Evolutionary conservation across 2,797 vertebrate species (phyloP), one percentile per base, ranked within the genome.

Genomic region (Coregonus sp.): DNA sequence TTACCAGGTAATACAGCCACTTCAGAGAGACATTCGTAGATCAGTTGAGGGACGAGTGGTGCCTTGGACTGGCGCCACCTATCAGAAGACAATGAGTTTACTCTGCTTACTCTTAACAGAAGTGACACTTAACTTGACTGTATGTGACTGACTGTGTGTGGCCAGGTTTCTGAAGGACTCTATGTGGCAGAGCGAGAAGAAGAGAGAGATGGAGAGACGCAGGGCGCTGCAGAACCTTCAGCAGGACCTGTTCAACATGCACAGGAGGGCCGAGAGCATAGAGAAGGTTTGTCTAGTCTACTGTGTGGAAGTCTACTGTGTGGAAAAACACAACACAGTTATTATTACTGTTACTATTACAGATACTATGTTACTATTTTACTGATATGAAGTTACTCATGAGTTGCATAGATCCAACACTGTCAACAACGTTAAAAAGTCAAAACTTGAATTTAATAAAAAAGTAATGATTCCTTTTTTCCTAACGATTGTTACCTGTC

Each of bases 171-270:
- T 86, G 4, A 84, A 78, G 59, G 81, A 82, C 25, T 78, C 40
- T 14, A 81, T 84, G 78, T 86, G 84, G 86, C 59, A 78, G 31
- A 75, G 29, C 51, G 73, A 84, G 35, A 86, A 85, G 40, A 50
- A 84, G 72, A 74, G 18, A 12, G 77, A 85, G 37, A 59, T 72
- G 35, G 40, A 47, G 70, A 78, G 73, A 71, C 69, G 14, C 31
- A 78, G 31, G 75, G 54, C 31, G 15, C 73, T 77, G 4, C 74
- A 76, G 15, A 66, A 70, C 15, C 81, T 86, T 52, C 68, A 67
- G 33, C 25, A 74, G 47, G 56, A 70, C 18, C 73, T 88, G 29
- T 29, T 84, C 47, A 61, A 11, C 51, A 76, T 25, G 78, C 40
- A 78, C 65, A 59, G 56, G 35, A 63, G 37, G 29, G 18, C 56